A percentile compares a stretch with the other conserved stretches of the same genome.
Evolutionary conservation across 2,797 vertebrate species (phyloP).

Genomic region (Gobionotothen gibberifrons): DNA sequence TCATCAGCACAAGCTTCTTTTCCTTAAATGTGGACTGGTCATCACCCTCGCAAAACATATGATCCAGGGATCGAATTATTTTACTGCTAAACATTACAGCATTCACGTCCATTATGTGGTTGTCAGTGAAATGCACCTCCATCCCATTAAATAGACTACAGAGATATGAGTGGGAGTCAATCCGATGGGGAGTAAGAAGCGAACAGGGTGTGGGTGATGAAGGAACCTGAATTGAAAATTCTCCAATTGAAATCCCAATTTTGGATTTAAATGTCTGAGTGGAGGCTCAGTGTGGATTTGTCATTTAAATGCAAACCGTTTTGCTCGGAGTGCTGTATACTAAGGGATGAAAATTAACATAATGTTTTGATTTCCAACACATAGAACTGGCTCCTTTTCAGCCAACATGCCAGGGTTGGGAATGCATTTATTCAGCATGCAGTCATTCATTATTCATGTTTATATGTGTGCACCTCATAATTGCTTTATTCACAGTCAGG

Average conservation of each 20-base stretch:
- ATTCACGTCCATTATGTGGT: constrained; percentile 50
- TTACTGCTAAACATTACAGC: constrained; percentile 32
- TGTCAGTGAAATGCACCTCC: constrained; percentile 59
- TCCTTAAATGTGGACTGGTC: constrained; percentile 34
- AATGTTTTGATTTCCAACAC: constrained; percentile 70
- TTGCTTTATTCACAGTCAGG: constrained; percentile 72
- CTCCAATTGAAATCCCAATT: constrained; percentile 72
- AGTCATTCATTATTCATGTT: constrained; percentile 80
- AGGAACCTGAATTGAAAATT: constrained; percentile 62
- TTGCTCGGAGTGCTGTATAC: constrained; percentile 62
- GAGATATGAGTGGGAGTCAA: constrained; percentile 60
- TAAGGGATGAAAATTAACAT: constrained; percentile 73
- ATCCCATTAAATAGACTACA: constrained; percentile 60
- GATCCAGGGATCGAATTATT: not conserved
- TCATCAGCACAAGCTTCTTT: constrained; percentile 30
- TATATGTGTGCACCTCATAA: constrained; percentile 63
- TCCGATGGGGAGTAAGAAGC: constrained; percentile 52
- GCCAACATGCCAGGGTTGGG: constrained; percentile 62
- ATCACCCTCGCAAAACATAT: constrained; percentile 36
- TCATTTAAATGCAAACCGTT: constrained; percentile 80
- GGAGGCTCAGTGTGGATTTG: constrained; percentile 74
- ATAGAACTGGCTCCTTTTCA: constrained; percentile 65
- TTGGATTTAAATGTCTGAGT: constrained; percentile 81
- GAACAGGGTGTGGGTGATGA: constrained; percentile 43
- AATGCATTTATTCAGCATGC: constrained; percentile 73